phyloP scores from a whole-genome alignment of 2,113 vertebrate genomes.

The Vidua chalybeata region DNA sequence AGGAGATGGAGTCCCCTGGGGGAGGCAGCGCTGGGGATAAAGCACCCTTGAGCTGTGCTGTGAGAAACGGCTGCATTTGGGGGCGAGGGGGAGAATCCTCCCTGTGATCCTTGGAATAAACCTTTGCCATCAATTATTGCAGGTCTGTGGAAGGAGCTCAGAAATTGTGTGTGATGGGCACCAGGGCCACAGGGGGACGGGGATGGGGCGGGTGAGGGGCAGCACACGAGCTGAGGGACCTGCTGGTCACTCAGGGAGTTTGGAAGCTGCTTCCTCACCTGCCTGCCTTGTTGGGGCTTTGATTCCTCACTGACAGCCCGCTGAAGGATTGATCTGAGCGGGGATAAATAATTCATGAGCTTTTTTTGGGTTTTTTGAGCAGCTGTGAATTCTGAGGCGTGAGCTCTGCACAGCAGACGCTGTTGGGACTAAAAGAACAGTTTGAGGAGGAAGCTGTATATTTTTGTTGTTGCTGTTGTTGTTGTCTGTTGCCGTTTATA shows the following conservation, averaged over 20 bases:
- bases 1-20: background rate
- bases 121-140: slow-evolving; percentile 15
- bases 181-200: fast-evolving
- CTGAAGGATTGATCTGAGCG: slow-evolving; percentile 63
- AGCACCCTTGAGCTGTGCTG: fast-evolving
- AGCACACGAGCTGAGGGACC: fast-evolving
- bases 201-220: background rate
- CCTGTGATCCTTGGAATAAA: background rate
- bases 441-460: slow-evolving; percentile 22
- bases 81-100: background rate
- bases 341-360: slow-evolving; percentile 70
- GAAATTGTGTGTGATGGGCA: background rate
- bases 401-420: background rate
- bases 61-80: background rate
- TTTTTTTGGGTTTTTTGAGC: background rate
- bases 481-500: slow-evolving; percentile 5
- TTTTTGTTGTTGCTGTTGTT: slow-evolving; percentile 21
- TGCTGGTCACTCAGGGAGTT: background rate
- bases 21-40: background rate
- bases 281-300: slow-evolving; percentile 47
- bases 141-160: background rate
- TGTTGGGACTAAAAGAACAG: slow-evolving; percentile 5
- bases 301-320: slow-evolving; percentile 63
- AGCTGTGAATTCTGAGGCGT: slow-evolving; percentile 42
- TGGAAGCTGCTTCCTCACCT: background rate